Evolutionary conservation across 37 sponge, comb jelly and placozoan species (phyloP).

Genomic region (Ephydatia muelleri): DNA sequence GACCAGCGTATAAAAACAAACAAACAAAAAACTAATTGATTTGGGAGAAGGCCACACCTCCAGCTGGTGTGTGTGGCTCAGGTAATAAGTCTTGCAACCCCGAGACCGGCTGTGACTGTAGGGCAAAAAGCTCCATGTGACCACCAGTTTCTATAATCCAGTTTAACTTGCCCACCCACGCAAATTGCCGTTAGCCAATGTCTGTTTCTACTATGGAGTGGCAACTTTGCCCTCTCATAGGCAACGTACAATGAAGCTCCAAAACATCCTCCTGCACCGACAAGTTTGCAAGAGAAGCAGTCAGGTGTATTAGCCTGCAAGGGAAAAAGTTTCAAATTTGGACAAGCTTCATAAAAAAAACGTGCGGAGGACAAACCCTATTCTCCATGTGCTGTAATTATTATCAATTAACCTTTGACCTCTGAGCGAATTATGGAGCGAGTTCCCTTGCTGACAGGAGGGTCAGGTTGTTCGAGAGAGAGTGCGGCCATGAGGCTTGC

Average conservation of each 20-base stretch:
- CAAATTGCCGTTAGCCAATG: conserved; percentile 45
- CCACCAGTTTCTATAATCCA: not conserved
- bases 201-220: conserved; percentile 37
- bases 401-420: not conserved
- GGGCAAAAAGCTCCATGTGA: not conserved
- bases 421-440: not conserved
- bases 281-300: conserved; percentile 65
- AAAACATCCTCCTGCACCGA: conserved; percentile 77
- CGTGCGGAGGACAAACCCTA: not conserved
- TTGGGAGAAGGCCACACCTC: no score
- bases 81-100: conserved; percentile 48
- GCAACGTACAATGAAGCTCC: conserved; percentile 61
- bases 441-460: not conserved
- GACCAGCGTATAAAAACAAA: no score
- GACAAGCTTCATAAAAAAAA: not conserved
- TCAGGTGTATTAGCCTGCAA: conserved; percentile 9
- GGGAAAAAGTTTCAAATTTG: not conserved
- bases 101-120: conserved; percentile 55
- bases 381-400: not conserved
- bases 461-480: not conserved
- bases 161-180: conserved; percentile 20
- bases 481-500: not conserved
- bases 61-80: no score
- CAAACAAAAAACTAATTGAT: no score
- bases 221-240: conserved; percentile 43